A percentile compares a stretch with the other conserved stretches of the same genome.
phyloP scores from a whole-genome alignment of 2,113 vertebrate genomes.

The Bostrychus sinensis region DNA sequence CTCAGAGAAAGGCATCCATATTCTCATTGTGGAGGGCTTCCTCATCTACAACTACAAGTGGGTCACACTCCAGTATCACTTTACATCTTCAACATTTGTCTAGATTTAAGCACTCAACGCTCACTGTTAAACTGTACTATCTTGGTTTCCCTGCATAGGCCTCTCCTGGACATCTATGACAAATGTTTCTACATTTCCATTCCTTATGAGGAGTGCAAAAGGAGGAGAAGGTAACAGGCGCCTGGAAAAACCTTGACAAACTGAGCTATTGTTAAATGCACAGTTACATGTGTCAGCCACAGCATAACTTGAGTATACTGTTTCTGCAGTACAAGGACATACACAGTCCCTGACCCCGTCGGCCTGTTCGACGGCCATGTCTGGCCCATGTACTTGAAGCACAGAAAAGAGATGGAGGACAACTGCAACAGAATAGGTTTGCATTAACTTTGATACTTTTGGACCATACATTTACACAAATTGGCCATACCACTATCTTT shows the following conservation, averaged over 20 bases:
- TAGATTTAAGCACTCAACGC: background rate
- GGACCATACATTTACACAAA: background rate
- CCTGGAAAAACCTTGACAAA: background rate
- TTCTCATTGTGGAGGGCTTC: conserved; percentile 94
- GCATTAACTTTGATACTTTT: background rate
- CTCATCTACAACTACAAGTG: conserved; percentile 93
- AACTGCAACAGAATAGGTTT: conserved; percentile 72
- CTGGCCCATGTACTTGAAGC: conserved; percentile 83
- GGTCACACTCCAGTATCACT: background rate
- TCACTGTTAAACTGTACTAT: conserved; percentile 22
- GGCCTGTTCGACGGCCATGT: conserved; percentile 82
- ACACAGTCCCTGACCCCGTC: conserved; percentile 79
- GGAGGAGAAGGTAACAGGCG: conserved; percentile 86
- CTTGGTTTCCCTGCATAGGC: conserved; percentile 74
- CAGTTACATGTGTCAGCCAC: background rate
- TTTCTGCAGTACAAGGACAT: conserved; percentile 75
- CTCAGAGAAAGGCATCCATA: conserved; percentile 76
- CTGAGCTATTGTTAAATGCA: background rate
- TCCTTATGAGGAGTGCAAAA: conserved; percentile 94
- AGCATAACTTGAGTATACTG: background rate
- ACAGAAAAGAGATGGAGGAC: conserved; percentile 78
- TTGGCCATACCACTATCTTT: background rate
- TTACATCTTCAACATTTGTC: background rate
- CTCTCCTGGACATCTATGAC: conserved; percentile 87
- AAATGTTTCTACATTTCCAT: conserved; percentile 90